Percentiles rank a stretch among this genome's conserved stretches.
Conservation (phyloP, 2,113 vertebrate species). For the Odobenus rosmarus region DNA sequence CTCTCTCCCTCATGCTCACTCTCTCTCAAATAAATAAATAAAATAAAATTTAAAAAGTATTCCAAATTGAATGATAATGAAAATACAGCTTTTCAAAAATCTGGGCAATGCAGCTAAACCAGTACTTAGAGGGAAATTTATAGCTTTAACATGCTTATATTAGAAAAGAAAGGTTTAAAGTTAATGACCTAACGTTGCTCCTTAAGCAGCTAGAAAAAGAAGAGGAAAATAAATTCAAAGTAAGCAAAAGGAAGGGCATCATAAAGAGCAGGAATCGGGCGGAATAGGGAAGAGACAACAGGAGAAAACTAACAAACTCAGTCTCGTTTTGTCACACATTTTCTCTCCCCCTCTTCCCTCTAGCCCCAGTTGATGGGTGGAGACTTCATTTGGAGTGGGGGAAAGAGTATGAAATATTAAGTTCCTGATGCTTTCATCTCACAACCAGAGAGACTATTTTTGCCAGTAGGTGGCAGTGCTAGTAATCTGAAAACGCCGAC, state of each 20-base stretch:
- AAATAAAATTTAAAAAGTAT: background rate
- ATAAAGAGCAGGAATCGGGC: background rate
- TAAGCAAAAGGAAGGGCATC: background rate
- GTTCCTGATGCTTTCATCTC: background rate
- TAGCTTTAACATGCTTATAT: background rate
- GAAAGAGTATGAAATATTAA: background rate
- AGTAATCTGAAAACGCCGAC: background rate
- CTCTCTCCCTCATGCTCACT: background rate
- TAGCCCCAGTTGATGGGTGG: background rate
- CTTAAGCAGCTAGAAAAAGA: conserved; percentile 13
- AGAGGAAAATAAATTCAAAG: background rate
- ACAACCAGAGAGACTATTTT: background rate
- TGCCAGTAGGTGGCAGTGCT: conserved; percentile 50
- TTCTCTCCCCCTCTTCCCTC: background rate
- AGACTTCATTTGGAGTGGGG: background rate
- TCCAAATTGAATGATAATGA: background rate
- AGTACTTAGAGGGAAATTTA: background rate
- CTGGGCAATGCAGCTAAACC: background rate
- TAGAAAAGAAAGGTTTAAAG: conserved; percentile 16
- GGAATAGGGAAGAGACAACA: background rate
- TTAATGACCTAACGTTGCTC: background rate
- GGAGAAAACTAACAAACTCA: background rate
- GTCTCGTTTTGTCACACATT: background rate
- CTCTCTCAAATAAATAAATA: background rate
- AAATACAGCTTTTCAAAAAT: conserved; percentile 24